Evolutionary conservation across 2,797 vertebrate genomes (phyloP), one percentile per base, ranked within the genome.

Genomic region (Falco columbarius): DNA sequence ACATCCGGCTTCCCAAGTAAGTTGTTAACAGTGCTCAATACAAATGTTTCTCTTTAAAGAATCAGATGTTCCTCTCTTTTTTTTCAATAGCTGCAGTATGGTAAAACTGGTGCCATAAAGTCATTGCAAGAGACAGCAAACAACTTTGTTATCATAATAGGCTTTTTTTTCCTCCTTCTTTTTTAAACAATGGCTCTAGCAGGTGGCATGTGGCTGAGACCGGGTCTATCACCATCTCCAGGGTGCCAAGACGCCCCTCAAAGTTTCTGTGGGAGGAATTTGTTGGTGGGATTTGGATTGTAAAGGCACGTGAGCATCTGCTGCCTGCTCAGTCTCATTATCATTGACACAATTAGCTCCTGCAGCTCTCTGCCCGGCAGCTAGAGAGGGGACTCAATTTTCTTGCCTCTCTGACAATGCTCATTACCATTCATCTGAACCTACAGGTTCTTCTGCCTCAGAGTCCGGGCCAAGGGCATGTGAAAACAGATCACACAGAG

Each of bases 221-320:
- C 13, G 96, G 92, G 96, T 96, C 98, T 97, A 81, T 97, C 97
- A 90, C 94, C 96, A 98, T 98, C 98, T 98, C 98, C 97, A 97
- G 98, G 97, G 97, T 98, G 98, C 98, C 98, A 98, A 96, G 96
- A 98, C 89, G 88, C 97, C 97, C 98, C 96, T 97, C 97, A 97
- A 96, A 97, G 97, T 97, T 98, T 97, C 96, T 95, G 98, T 97
- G 97, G 96, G 97, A 98, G 98, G 98, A 98, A 98, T 98, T 97
- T 98, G 98, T 97, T 97, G 97, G 97, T 97, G 96, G 96, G 98
- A 98, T 98, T 98, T 97, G 94, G 97, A 98, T 99, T 99, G 99
- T 99, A 99, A 99, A 99, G 99, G 99, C 99, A 99, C 98, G 98
- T 98, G 99, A 99, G 98, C 99, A 99, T 99, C 99, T 99, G 99